Conservation (phyloP, 2,888 invertebrate species). For the Drosophila demipolita region DNA sequence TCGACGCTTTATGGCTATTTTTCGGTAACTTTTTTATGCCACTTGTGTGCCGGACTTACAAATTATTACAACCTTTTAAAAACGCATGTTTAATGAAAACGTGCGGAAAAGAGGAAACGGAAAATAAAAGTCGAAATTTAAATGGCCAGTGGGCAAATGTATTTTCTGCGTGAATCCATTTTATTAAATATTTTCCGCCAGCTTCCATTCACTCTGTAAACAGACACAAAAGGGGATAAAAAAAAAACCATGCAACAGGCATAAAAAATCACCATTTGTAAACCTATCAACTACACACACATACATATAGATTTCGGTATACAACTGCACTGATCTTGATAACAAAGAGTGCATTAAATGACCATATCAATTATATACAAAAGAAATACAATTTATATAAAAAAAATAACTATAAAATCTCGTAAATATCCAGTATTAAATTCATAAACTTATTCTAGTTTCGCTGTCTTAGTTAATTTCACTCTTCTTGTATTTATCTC, state of each 20-base stretch:
- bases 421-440: neutral
- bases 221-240: neutral
- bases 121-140: constrained; percentile 14
- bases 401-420: neutral
- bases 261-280: neutral
- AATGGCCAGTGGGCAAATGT: constrained; percentile 25
- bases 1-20: constrained; percentile 36
- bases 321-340: neutral
- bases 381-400: neutral
- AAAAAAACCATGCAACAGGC: too few relatives aligned
- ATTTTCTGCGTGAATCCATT: constrained; percentile 31
- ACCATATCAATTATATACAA: neutral
- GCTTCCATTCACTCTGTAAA: neutral
- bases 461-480: neutral
- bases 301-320: neutral
- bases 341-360: neutral
- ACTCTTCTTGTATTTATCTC: too few relatives aligned
- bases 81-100: constrained; percentile 38
- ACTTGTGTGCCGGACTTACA: constrained; percentile 19
- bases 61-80: constrained; percentile 56
- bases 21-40: constrained; percentile 14
- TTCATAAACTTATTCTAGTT: neutral
- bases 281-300: neutral
- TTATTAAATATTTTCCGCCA: constrained; percentile 15
- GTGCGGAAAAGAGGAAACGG: constrained; percentile 3